Evolutionary conservation across 2,113 vertebrate genomes (phyloP).

Genomic region (Chamaetylas fuelleborni): DNA sequence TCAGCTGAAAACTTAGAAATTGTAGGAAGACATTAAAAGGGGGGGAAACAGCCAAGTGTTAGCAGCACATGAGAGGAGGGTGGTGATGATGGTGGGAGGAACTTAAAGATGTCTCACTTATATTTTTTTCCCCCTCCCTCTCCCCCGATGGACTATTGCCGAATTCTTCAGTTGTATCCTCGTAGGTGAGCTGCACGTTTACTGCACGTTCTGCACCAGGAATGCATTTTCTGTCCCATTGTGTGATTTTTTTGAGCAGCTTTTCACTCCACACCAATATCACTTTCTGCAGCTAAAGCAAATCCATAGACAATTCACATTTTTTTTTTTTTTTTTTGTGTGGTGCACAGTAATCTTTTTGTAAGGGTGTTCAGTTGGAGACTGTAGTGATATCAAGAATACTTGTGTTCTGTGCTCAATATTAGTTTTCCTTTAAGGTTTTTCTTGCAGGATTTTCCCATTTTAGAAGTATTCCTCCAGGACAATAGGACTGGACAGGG

Average conservation of each 20-base stretch:
- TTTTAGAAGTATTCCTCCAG: neutral
- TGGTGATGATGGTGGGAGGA: slow-evolving; percentile 52
- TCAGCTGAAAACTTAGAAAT: neutral
- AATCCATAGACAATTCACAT: slow-evolving; percentile 69
- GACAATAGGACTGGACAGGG: neutral
- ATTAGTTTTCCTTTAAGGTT: neutral
- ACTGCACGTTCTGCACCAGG: slow-evolving; percentile 81
- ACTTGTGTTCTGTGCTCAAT: slow-evolving; percentile 1
- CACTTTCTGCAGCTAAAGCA: slow-evolving; percentile 75
- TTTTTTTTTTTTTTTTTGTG: slow-evolving; percentile 19
- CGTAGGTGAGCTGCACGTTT: slow-evolving; percentile 83
- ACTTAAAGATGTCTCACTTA: slow-evolving; percentile 69
- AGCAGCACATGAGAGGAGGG: slow-evolving; percentile 37
- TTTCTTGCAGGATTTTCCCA: slow-evolving; percentile 4
- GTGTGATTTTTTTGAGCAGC: slow-evolving; percentile 77
- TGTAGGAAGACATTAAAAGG: neutral
- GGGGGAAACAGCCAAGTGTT: neutral
- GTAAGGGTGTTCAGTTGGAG: slow-evolving; percentile 37
- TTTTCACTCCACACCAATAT: slow-evolving; percentile 77
- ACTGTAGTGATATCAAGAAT: neutral
- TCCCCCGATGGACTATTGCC: slow-evolving; percentile 75
- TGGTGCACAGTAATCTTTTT: slow-evolving; percentile 50
- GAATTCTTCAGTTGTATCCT: slow-evolving; percentile 73
- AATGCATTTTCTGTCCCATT: slow-evolving; percentile 79
- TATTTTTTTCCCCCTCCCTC: slow-evolving; percentile 73